phyloP scores from a whole-genome alignment of 2,888 invertebrate genomes.

The Eulithis testata region DNA sequence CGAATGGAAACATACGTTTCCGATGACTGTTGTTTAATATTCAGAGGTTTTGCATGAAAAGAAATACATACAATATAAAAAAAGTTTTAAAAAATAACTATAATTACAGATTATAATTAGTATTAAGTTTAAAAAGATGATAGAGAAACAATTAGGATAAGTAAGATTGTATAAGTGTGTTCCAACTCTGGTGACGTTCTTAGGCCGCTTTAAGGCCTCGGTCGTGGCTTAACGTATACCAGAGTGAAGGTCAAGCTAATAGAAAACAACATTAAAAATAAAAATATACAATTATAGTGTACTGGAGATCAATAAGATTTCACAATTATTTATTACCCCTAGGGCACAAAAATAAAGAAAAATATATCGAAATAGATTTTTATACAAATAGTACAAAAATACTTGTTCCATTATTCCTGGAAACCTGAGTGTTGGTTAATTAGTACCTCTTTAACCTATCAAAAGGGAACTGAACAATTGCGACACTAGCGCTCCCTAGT shows the following conservation, averaged over 20 bases:
- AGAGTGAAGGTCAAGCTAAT: too few species aligned
- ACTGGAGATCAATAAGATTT: too few species aligned
- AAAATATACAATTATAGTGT: too few species aligned
- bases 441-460: constrained; percentile 29
- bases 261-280: too few species aligned
- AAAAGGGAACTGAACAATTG: constrained; percentile 30
- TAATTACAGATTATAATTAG: too few species aligned
- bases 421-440: constrained; percentile 26
- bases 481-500: constrained; percentile 25
- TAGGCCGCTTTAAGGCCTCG: too few species aligned
- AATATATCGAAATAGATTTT: background rate
- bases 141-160: too few species aligned
- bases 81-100: too few species aligned
- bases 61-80: constrained; percentile 1
- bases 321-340: background rate
- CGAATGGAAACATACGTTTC: constrained; percentile 56
- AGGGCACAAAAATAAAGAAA: background rate
- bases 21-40: constrained; percentile 60
- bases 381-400: constrained; percentile 15
- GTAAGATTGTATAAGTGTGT: too few species aligned
- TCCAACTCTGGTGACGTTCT: too few species aligned
- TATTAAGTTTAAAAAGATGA: too few species aligned
- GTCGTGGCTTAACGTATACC: too few species aligned
- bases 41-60: constrained; percentile 37
- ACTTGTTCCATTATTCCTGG: constrained; percentile 14